Evolutionary conservation across 2,797 vertebrate genomes (phyloP), one percentile per base, ranked within the genome.

Genomic region (Synaphobranchus kaupii): DNA sequence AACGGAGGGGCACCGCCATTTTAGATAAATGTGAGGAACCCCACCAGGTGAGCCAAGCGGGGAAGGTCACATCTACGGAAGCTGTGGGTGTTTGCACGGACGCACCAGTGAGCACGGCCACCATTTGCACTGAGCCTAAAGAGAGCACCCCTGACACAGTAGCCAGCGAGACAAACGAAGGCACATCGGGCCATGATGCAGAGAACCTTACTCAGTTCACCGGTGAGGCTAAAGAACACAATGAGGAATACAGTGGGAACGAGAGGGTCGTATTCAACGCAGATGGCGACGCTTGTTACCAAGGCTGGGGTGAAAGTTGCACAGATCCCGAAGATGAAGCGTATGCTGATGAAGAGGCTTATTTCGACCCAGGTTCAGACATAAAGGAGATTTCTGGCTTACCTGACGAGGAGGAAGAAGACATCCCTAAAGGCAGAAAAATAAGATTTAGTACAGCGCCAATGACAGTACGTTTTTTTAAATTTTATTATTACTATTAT

Each of bases 241-340:
- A 94, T 81, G 95, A 95, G 52, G 96, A 98, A 86, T 98, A 97
- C 92, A 92, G 94, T 90, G 96, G 97, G 60, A 97, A 96, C 78
- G 97, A 98, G 95, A 97, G 97, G 89, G 97, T 95, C 17, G 95
- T 98, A 83, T 98, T 98, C 91, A 97, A 95, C 1, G 95, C 95
- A 0, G 96, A 97, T 1, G 95, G 95, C 13, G 96, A 96, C 0
- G 96, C 95, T 63, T 96, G 96, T 90, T 98, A 96, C 93, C 97
- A 98, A 83, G 98, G 98, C 85, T 99, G 98, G 98, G 98, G 96
- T 81, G 98, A 98, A 93, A 97, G 97, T 87, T 98, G 96, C 93
- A 98, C 97, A 0, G 98, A 99, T 84, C 96, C 96, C 0, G 97
- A 98, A 86, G 98, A 98, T 86, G 97, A 98, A 91, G 95, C 97